Conservation (phyloP, 1,140 invertebrate species). For the Drosophila dunni region DNA sequence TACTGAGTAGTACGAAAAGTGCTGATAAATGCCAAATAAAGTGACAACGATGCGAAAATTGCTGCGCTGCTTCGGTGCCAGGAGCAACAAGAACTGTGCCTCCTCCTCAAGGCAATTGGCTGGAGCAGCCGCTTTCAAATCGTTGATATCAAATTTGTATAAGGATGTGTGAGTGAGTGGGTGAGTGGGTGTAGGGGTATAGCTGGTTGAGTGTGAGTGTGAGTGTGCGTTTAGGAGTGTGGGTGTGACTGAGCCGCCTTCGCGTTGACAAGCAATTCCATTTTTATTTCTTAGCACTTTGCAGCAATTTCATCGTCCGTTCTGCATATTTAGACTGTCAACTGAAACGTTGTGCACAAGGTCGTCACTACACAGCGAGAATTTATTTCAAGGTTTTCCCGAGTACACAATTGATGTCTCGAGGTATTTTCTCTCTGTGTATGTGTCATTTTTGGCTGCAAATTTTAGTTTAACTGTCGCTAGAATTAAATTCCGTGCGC, state of each 20-base stretch:
- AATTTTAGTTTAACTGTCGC: conserved; percentile 66
- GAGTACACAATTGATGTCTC: too few relatives aligned
- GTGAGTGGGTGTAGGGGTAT: conserved; percentile 16
- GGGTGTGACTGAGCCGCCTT: conserved; percentile 50
- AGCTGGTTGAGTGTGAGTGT: conserved; percentile 2
- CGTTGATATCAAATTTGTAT: conserved; percentile 64
- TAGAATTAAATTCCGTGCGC: conserved; percentile 69
- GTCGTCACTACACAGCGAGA: conserved; percentile 22
- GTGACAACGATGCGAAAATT: conserved; percentile 74
- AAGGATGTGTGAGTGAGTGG: conserved; percentile 5
- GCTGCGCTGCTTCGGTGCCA: conserved; percentile 27
- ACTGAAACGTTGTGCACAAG: conserved; percentile 32
- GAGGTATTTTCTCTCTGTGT: too few relatives aligned
- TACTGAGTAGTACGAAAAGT: conserved; percentile 43
- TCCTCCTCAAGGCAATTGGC: conserved; percentile 62
- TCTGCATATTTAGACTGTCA: conserved; percentile 54
- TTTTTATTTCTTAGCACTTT: conserved; percentile 36
- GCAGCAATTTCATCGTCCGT: conserved; percentile 52
- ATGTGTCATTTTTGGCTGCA: conserved; percentile 44
- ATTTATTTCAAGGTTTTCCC: too few relatives aligned
- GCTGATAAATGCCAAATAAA: conserved; percentile 81
- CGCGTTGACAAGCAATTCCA: conserved; percentile 36
- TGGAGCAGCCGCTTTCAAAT: conserved; percentile 60
- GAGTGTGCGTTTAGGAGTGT: conserved; percentile 11
- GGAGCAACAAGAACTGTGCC: conserved; percentile 20